Conservation (phyloP, 2,797 vertebrate genomes). For the Oreonectes daqikongensis region DNA sequence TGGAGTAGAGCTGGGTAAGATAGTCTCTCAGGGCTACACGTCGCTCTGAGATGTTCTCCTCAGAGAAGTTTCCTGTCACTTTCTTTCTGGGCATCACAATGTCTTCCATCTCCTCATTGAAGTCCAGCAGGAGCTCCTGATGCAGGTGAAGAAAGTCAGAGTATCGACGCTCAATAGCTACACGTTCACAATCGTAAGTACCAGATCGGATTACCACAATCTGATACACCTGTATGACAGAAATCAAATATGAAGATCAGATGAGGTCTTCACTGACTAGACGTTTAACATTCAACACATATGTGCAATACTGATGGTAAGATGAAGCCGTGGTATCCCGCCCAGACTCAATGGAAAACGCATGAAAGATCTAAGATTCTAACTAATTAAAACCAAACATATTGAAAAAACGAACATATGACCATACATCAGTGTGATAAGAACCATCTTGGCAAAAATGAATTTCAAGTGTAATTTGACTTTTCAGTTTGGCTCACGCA, state of each 20-base stretch:
- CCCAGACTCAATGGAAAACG: too few relatives aligned
- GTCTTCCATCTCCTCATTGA: constrained; percentile 88
- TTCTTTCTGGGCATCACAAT: constrained; percentile 83
- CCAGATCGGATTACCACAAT: constrained; percentile 88
- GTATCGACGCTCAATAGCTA: constrained; percentile 86
- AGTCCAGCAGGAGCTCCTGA: constrained; percentile 78
- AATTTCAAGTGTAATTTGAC: too few relatives aligned
- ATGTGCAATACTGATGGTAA: too few relatives aligned
- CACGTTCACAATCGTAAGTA: constrained; percentile 84
- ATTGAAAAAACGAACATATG: too few relatives aligned
- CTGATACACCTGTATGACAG: constrained; percentile 79
- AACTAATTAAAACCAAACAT: too few relatives aligned
- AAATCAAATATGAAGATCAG: background rate
- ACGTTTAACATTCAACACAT: background rate
- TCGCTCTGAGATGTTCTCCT: constrained; percentile 81
- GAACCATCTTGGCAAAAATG: too few relatives aligned
- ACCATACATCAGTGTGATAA: too few relatives aligned
- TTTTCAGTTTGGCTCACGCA: too few relatives aligned
- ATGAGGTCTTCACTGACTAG: background rate
- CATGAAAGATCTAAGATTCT: too few relatives aligned
- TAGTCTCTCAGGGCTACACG: constrained; percentile 85
- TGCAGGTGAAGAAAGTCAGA: constrained; percentile 87
- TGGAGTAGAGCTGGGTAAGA: constrained; percentile 76
- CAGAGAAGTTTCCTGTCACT: constrained; percentile 82
- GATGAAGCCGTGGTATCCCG: too few relatives aligned